Percentiles rank a stretch among this genome's conserved stretches.
Evolutionary conservation across 2,113 vertebrate genomes (phyloP).

Genomic region (Apteryx owenii): DNA sequence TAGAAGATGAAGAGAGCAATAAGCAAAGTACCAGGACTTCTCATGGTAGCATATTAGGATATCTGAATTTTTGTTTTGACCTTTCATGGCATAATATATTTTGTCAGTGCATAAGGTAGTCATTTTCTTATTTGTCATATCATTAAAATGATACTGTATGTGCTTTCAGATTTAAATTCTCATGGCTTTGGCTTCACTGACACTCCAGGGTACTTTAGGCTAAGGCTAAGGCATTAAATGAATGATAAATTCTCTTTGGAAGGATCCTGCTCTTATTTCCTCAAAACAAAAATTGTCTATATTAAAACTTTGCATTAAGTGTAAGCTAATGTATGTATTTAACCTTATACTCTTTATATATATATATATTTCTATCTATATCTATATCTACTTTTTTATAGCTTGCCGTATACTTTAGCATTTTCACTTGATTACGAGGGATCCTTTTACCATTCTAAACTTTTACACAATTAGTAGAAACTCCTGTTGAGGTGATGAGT

Average conservation of each 20-base stretch:
- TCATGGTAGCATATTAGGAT: background rate
- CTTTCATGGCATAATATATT: background rate
- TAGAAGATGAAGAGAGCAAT: background rate
- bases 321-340: background rate
- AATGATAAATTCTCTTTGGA: background rate
- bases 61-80: background rate
- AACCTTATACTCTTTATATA: background rate
- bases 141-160: background rate
- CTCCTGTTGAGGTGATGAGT: background rate
- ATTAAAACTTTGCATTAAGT: background rate
- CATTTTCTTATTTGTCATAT: background rate
- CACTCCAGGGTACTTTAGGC: background rate
- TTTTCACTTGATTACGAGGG: background rate
- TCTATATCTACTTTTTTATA: background rate
- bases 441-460: background rate
- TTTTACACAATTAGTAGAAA: background rate
- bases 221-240: background rate
- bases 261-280: background rate
- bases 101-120: background rate
- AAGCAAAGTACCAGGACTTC: background rate
- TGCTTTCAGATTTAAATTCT: background rate
- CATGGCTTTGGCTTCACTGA: background rate
- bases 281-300: background rate
- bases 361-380: background rate
- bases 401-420: fast-evolving